Evolutionary conservation across 2,797 vertebrate species (phyloP), one percentile per base, ranked within the genome.

Genomic region (Gymnopithys bicolor): DNA sequence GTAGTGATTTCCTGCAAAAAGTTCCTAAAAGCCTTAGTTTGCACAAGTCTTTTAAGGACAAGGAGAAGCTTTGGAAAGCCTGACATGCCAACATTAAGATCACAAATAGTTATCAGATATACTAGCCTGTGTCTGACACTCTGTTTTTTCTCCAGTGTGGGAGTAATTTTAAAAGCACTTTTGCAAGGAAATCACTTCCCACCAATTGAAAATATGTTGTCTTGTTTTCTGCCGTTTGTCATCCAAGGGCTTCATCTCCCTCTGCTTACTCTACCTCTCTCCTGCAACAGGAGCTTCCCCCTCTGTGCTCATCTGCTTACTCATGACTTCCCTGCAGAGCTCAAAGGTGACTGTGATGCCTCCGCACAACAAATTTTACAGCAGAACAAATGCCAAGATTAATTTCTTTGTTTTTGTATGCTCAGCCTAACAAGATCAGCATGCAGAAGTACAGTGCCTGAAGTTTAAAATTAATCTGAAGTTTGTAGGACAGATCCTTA

Each of bases 381-480:
- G 59, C 19, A 43, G 27, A 48, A 66, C 55, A 60, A 85, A 70
- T 49, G 49, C 19, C 43, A 85, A 56, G 48, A 49, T 85, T 28
- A 45, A 39, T 84, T 74, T 67, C 13, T 62, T 62, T 59, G 7
- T 78, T 89, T 79, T 13, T 10, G 0, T 45, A 35, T 56, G 41
- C 19, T 79, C 41, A 70, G 21, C 10, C 32, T 87, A 58, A 37
- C 22, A 71, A 55, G 27, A 83, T 66, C 70, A 67, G 17, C 30
- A 13, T 41, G 71, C 10, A 56, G 14, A 77, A 77, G 32, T 55
- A 16, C 19, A 74, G n/a, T 32, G 41, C 32, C 24, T 87, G 64
- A 83, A 91, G 32, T 89, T 84, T 70, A 68, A 87, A 95, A 87
- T 27, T 62, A 49, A 59, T 81, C 49, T 87, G 32, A 73, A 93